These are phyloP conservation scores for Cantharis flavilabris DNA, from an alignment of 2,888 invertebrate species.

Conservation along the genomic window DNA sequence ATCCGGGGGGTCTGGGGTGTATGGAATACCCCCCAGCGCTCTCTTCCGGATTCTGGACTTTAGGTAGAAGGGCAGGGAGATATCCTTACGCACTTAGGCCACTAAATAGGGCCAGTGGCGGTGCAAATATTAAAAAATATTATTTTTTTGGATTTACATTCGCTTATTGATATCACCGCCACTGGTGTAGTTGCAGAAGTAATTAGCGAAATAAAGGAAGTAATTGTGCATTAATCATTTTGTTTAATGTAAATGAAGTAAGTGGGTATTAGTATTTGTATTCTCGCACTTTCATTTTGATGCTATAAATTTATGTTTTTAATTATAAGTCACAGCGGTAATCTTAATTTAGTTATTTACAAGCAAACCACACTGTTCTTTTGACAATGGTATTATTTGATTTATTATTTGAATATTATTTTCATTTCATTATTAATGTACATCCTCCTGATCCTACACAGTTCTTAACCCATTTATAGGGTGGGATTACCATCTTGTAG, in stretches of 20 bases:
- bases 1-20: too few relatives aligned
- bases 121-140: too few relatives aligned
- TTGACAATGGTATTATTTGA: neutral
- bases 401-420: neutral
- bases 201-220: neutral
- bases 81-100: too few relatives aligned
- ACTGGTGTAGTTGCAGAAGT: neutral
- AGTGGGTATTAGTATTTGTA: neutral
- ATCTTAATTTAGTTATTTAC: neutral
- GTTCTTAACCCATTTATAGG: neutral
- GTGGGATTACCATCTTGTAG: neutral
- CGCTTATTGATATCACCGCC: too few relatives aligned
- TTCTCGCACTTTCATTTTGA: neutral
- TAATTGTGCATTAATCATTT: neutral
- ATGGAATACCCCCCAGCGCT: too few relatives aligned
- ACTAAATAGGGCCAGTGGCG: too few relatives aligned
- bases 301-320: neutral
- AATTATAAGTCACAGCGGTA: constrained; percentile 3
- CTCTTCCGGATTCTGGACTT: too few relatives aligned
- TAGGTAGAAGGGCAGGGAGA: too few relatives aligned
- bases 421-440: neutral
- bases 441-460: neutral
- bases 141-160: too few relatives aligned
- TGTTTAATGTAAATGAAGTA: neutral
- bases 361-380: neutral